A percentile compares a stretch with the other conserved stretches of the same genome.
Conservation (phyloP, 1,140 invertebrate species). For the Bombus difficillimus region DNA sequence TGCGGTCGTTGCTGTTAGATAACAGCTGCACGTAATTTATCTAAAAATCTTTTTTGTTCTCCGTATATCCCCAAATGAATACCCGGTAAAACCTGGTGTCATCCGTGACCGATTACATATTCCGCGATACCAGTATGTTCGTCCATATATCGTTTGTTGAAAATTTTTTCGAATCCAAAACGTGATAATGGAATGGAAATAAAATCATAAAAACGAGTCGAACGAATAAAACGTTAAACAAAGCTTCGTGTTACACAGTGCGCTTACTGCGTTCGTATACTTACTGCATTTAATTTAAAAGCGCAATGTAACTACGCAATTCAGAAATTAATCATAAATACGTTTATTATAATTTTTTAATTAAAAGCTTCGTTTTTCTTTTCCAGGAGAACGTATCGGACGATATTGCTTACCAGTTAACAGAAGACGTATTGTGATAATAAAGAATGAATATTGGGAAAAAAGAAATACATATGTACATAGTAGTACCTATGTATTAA, state of each 20-base stretch:
- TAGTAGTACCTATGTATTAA: not conserved
- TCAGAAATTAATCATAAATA: too few species aligned
- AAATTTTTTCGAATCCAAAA: not conserved
- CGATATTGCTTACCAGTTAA: too few species aligned
- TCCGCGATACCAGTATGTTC: not conserved
- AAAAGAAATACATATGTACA: not conserved
- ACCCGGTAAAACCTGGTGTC: not conserved
- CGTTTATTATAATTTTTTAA: not conserved
- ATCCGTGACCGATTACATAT: conserved; percentile 10
- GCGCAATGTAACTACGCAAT: too few species aligned
- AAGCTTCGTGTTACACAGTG: not conserved
- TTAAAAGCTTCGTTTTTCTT: not conserved
- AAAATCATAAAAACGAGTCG: not conserved
- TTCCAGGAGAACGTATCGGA: not conserved
- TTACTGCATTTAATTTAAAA: too few species aligned
- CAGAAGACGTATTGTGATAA: too few species aligned
- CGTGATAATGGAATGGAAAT: not conserved
- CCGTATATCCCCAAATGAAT: not conserved
- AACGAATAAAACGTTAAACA: too few species aligned
- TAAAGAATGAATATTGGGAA: not conserved
- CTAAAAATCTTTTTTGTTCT: conserved; percentile 10
- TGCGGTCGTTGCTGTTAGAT: conserved; percentile 5
- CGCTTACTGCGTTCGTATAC: too few species aligned
- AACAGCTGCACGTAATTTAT: conserved; percentile 24
- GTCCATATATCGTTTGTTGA: not conserved